These are phyloP conservation scores for Athene noctua DNA, from an alignment of 2,113 vertebrate species.

Conservation along the genomic window DNA sequence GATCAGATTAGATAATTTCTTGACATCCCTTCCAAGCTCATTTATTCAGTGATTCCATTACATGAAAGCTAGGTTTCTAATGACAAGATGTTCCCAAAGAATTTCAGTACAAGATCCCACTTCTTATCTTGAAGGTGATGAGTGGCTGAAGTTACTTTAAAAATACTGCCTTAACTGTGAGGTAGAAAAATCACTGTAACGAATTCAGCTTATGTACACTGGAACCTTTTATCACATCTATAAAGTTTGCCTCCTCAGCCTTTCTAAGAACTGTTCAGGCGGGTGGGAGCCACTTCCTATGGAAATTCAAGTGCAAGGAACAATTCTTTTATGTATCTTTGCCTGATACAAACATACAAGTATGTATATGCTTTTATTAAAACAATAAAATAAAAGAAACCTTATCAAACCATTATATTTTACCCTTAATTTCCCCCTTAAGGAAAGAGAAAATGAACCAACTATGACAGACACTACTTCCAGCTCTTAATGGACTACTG, in stretches of 20 bases:
- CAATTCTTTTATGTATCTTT: not conserved
- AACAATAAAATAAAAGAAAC: not conserved
- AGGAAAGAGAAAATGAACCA: not conserved
- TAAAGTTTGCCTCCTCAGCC: not conserved
- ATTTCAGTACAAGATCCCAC: not conserved
- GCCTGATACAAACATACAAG: not conserved
- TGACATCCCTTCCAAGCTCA: not conserved
- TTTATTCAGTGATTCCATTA: not conserved
- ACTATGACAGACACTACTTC: not conserved
- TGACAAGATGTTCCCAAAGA: not conserved
- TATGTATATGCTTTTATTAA: not conserved
- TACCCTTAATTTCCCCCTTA: not conserved
- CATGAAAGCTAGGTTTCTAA: not conserved
- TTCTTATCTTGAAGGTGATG: not conserved
- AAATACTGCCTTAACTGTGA: not conserved
- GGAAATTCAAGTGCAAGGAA: not conserved
- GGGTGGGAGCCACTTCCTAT: not conserved
- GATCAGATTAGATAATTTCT: not conserved
- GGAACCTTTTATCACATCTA: not conserved
- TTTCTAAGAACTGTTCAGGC: not conserved
- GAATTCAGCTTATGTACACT: not conserved
- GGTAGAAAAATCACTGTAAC: not conserved
- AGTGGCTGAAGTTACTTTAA: not conserved
- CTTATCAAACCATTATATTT: not conserved
- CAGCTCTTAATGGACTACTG: not conserved